Base-by-base conservation (phyloP, 2,888 invertebrate species). In the Mycalesis mineus region DNA sequence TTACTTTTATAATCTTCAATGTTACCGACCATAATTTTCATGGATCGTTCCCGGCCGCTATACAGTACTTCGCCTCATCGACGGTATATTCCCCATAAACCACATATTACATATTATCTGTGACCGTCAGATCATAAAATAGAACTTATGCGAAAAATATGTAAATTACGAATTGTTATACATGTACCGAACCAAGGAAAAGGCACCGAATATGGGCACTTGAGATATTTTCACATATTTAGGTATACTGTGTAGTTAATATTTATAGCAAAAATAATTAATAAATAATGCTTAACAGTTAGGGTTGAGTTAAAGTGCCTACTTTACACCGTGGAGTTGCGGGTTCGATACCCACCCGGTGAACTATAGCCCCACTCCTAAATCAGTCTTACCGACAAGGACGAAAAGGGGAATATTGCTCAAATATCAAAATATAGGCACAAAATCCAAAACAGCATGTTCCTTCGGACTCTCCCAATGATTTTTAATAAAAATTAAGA, bases 91-190 rank as follows among this genome's bases (percentile, higher is more conserved):
- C 72, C 78, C 73, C 75, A 62, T 78, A 77, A 78, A 77, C 74
- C 79, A 76, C 75, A 78, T 76, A 79, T 75, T 75, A 72, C 68
- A 52, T 52, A 75, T 57, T 76, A 82, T 77, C 68, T 66, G 77
- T 71, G 75, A 75, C 75, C 75, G 75, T 72, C 74, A 65, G 71
- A 73, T 71, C 71, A 73, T 77, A 77, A 78, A 78, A 72, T 68
- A 59, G 68, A 73, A 80, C 68, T 76, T 78, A 78, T 75, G 72
- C 67, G 66, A 67, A 72, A 69, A 75, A 77, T 75, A 80, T 77
- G 78, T 74, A 74, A 74, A 78, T 69, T 65, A 62, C 51, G 58
- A 61, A 68, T 72, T 68, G 71, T 74, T 73, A 22, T 22, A 22
- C 22, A 22, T 5, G 22, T 22, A 70, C 58, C 57, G 37, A 57